These are phyloP conservation scores for Bombus turneri DNA, from an alignment of 1,140 invertebrate genomes.

Conservation along the genomic window DNA sequence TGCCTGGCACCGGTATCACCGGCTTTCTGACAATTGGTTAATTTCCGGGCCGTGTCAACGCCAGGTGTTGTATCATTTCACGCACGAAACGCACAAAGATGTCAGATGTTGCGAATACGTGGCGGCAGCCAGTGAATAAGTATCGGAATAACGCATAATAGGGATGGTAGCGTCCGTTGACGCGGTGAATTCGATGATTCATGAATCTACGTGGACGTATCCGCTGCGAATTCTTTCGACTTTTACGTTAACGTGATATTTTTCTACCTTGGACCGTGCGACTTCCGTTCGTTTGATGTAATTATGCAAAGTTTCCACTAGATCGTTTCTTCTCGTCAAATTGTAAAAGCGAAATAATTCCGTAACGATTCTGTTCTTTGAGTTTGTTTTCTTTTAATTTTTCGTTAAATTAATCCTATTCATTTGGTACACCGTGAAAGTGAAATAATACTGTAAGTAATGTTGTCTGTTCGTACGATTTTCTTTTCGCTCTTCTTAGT, in stretches of 20 bases:
- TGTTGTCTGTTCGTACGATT: background rate
- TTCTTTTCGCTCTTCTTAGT: too few species aligned
- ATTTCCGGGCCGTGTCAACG: slow-evolving; percentile 57
- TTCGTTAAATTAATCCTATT: background rate
- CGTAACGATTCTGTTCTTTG: background rate
- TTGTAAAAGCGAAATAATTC: background rate
- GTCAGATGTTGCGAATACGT: slow-evolving; percentile 48
- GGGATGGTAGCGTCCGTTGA: too few species aligned
- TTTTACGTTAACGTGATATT: background rate
- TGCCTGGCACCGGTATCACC: slow-evolving; percentile 7
- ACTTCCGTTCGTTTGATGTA: background rate
- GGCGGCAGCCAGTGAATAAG: background rate
- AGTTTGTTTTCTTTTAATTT: background rate
- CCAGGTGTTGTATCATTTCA: slow-evolving; percentile 44
- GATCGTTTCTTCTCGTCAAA: background rate
- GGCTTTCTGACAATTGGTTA: slow-evolving; percentile 51
- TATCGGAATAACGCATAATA: slow-evolving; percentile 12
- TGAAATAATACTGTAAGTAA: background rate
- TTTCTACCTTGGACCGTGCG: too few species aligned
- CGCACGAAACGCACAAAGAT: slow-evolving; percentile 39
- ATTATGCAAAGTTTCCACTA: background rate
- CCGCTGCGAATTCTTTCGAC: background rate
- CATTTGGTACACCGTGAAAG: too few species aligned
- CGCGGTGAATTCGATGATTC: slow-evolving; percentile 6
- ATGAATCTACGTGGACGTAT: background rate